These are phyloP conservation scores for Clusia tigrina DNA, from an alignment of 2,888 invertebrate species.

Conservation along the genomic window DNA sequence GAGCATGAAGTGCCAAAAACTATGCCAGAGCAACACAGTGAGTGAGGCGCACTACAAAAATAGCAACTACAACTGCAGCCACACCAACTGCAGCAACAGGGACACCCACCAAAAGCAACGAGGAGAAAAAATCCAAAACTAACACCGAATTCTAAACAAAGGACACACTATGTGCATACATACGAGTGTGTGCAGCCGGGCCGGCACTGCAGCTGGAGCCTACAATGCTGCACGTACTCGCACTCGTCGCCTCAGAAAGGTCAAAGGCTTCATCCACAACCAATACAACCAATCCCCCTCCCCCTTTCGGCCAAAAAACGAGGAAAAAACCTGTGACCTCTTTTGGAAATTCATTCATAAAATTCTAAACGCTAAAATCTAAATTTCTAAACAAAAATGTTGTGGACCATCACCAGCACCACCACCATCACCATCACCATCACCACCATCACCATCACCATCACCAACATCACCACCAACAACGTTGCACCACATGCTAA, in stretches of 20 bases:
- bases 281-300: neutral
- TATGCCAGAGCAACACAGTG: neutral
- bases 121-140: neutral
- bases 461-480: neutral
- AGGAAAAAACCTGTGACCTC: neutral
- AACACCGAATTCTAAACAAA: conserved; percentile 3
- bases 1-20: neutral
- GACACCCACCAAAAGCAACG: neutral
- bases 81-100: neutral
- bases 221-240: too few relatives aligned
- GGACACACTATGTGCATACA: neutral
- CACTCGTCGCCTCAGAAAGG: too few relatives aligned
- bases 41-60: conserved; percentile 9
- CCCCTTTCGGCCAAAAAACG: neutral
- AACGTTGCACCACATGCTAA: neutral
- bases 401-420: neutral
- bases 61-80: neutral
- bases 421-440: neutral
- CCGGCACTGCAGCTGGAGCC: too few relatives aligned
- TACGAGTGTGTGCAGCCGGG: neutral
- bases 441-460: neutral
- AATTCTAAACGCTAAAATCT: conserved; percentile 62
- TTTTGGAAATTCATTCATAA: conserved; percentile 58
- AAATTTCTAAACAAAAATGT: conserved; percentile 59
- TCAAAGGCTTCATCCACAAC: neutral